These are phyloP conservation scores for Drosophila fungiperda DNA, from an alignment of 2,888 invertebrate species.

Conservation along the genomic window DNA sequence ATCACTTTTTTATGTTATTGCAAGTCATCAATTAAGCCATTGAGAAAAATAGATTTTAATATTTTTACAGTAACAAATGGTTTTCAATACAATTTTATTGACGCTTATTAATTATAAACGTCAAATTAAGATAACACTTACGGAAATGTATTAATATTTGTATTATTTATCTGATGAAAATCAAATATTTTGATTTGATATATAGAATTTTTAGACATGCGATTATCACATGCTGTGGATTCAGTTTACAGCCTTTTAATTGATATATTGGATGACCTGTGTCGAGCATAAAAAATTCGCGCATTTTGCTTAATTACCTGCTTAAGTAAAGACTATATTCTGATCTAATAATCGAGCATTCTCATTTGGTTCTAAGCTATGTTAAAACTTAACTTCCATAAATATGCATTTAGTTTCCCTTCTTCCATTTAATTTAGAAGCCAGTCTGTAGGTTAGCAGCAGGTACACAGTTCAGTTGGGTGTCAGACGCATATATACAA, in stretches of 20 bases:
- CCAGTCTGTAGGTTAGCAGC: neutral
- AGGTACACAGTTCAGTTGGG: slow-evolving; percentile 31
- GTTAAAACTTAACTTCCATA: neutral
- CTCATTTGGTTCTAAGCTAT: neutral
- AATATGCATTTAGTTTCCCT: neutral
- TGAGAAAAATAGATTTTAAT: neutral
- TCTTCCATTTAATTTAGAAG: neutral
- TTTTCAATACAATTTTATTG: neutral
- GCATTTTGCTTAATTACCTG: neutral
- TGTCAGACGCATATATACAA: slow-evolving; percentile 10
- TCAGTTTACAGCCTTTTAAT: neutral
- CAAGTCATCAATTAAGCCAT: neutral
- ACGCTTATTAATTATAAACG: neutral
- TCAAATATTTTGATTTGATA: neutral
- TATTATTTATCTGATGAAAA: neutral
- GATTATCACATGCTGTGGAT: neutral
- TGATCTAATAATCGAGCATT: neutral
- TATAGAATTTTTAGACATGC: too few relatives aligned
- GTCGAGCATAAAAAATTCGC: neutral
- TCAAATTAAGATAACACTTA: neutral
- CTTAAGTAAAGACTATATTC: neutral
- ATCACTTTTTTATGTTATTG: neutral
- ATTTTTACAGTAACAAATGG: neutral
- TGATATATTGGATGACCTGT: neutral
- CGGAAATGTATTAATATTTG: neutral